phyloP scores from a whole-genome alignment of 1,140 invertebrate species.

The Periplaneta americana region DNA sequence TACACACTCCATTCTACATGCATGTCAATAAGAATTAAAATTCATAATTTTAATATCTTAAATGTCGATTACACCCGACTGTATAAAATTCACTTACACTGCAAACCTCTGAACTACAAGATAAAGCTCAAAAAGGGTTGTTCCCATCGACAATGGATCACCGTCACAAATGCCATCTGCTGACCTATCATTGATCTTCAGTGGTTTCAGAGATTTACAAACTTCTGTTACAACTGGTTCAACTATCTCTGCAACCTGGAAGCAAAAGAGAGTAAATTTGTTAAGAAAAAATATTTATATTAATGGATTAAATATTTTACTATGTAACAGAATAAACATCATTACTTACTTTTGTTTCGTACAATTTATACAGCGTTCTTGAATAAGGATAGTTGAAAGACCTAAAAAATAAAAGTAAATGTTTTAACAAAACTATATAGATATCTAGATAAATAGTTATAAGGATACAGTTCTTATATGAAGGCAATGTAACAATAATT shows the following conservation, averaged over 20 bases:
- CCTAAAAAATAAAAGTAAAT: constrained; percentile 41
- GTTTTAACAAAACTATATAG: no score
- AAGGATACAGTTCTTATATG: no score
- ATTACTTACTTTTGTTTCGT: constrained; percentile 61
- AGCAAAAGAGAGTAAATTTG: constrained; percentile 15
- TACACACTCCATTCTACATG: no score
- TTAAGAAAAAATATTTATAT: neutral
- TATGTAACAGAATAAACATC: neutral
- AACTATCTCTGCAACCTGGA: constrained; percentile 55
- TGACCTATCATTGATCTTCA: constrained; percentile 11
- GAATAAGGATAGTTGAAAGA: constrained; percentile 64
- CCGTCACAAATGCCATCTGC: constrained; percentile 26
- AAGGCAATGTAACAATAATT: no score
- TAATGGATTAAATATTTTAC: neutral
- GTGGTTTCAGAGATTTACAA: constrained; percentile 64
- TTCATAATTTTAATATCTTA: no score
- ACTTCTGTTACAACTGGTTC: constrained; percentile 64
- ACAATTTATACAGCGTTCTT: constrained; percentile 62
- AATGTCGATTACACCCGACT: no score
- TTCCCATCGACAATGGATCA: constrained; percentile 69
- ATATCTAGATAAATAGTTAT: no score
- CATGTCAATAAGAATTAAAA: no score
- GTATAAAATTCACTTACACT: constrained; percentile 43
- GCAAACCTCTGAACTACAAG: constrained; percentile 80
- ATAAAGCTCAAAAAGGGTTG: constrained; percentile 86